A percentile compares a stretch with the other conserved stretches of the same genome.
These are phyloP conservation scores for Sapajus apella DNA, from an alignment of 2,113 vertebrate genomes.

Conservation along the genomic window DNA sequence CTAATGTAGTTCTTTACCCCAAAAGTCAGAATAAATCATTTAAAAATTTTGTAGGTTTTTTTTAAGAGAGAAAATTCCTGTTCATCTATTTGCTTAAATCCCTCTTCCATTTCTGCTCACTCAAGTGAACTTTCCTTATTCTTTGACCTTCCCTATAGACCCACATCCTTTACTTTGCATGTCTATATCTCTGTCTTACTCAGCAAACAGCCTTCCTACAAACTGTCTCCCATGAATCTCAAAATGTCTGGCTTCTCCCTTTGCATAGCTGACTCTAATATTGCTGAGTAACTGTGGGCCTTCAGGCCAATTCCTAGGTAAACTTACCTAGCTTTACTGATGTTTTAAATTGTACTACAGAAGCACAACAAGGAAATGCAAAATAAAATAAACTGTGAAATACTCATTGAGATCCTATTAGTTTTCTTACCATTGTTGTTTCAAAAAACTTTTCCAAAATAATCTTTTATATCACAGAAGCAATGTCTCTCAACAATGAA, in stretches of 20 bases:
- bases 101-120: not conserved
- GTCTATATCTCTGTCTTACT: not conserved
- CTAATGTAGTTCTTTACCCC: not conserved
- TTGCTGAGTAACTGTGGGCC: slow-evolving; percentile 23
- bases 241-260: not conserved
- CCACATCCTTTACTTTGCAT: not conserved
- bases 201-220: not conserved
- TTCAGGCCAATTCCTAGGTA: not conserved
- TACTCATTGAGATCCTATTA: not conserved
- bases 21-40: not conserved
- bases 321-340: not conserved
- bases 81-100: not conserved
- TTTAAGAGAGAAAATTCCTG: not conserved
- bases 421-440: not conserved
- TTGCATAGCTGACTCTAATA: not conserved
- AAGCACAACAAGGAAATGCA: not conserved
- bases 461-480: not conserved
- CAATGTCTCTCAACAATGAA: not conserved
- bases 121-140: not conserved
- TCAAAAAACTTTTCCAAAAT: slow-evolving; percentile 18
- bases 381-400: not conserved
- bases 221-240: not conserved
- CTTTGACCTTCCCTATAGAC: not conserved
- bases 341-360: not conserved
- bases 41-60: not conserved